A percentile compares a stretch with the other conserved stretches of the same genome.
Evolutionary conservation across 2,113 vertebrate species (phyloP).

Genomic region (Corythaixoides concolor): DNA sequence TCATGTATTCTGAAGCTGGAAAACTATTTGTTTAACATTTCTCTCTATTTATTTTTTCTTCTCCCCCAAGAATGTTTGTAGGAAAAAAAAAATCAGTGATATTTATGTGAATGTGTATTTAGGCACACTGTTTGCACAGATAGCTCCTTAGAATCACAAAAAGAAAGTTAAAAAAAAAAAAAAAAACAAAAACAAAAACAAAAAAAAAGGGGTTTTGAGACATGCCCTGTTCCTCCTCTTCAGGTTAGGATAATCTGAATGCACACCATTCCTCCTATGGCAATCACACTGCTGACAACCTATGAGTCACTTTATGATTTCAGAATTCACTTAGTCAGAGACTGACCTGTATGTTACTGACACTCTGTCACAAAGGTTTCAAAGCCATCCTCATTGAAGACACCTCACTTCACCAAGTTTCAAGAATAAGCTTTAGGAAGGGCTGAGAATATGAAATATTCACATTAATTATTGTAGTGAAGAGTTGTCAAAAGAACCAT

Average conservation of each 20-base stretch:
- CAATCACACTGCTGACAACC: not conserved
- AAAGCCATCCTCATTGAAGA: not conserved
- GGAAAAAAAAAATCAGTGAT: not conserved
- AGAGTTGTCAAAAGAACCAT: not conserved
- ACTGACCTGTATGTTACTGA: not conserved
- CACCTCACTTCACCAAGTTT: not conserved
- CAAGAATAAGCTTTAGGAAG: not conserved
- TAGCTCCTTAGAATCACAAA: not conserved
- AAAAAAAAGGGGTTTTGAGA: too few species aligned
- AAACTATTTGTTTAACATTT: not conserved
- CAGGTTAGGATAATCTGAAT: not conserved
- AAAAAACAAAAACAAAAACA: too few species aligned
- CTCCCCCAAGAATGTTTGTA: not conserved
- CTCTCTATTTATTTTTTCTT: not conserved
- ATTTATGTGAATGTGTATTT: not conserved
- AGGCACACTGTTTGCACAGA: not conserved
- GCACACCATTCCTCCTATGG: not conserved
- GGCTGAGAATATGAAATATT: not conserved
- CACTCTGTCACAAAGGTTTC: not conserved
- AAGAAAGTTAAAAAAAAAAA: fast-evolving
- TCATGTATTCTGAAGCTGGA: not conserved
- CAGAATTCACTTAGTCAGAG: not conserved
- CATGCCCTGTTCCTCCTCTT: not conserved
- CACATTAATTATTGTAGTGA: not conserved
- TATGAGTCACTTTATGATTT: not conserved